Evolutionary conservation across 2,797 vertebrate species (phyloP), one percentile per base, ranked within the genome.

Genomic region (Australoheros facetus): DNA sequence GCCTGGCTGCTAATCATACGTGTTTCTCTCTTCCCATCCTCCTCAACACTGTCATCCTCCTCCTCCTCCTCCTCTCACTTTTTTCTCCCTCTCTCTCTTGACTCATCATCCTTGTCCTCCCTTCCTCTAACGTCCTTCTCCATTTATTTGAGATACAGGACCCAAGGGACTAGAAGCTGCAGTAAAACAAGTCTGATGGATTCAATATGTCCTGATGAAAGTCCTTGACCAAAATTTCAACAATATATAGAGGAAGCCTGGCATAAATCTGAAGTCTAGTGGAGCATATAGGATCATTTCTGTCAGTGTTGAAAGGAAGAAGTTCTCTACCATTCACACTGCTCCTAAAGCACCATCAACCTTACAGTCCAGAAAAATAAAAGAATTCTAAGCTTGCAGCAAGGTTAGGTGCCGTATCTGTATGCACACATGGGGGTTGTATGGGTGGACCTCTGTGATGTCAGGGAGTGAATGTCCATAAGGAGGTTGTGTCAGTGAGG

Each of bases 91-190:
- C 48, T 81, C 73, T 91, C 88, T 85, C 88, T 91, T 88, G 87
- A 87, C 90, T 91, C 87, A 88, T 92, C 90, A 90, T 88, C 87
- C 81, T 85, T 89, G 77, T 88, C 87, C 87, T 91, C 83, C 78
- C 78, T 78, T 81, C 64, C 78, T 88, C 76, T 58, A 78, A 83
- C 60, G 81, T 90, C 91, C 88, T 87, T 91, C 85, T 90, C 75
- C 73, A 59, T 86, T 91, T 89, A 90, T 88, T 90, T 89, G 79
- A 86, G 86, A 88, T 89, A 74, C 85, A 76, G 81, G 88, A 88
- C 91, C 85, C 84, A 19, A 23, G 89, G 86, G 92, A 90, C 82
- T 87, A 57, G 71, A 89, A 86, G 82, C 88, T 91, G 86, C 90
- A 82, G 88, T 89, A 88, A 92, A 93, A 89, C 72, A 80, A 77